Evolutionary conservation across 2,797 vertebrate species (phyloP), one percentile per base, ranked within the genome.

Genomic region (Anas bernieri): DNA sequence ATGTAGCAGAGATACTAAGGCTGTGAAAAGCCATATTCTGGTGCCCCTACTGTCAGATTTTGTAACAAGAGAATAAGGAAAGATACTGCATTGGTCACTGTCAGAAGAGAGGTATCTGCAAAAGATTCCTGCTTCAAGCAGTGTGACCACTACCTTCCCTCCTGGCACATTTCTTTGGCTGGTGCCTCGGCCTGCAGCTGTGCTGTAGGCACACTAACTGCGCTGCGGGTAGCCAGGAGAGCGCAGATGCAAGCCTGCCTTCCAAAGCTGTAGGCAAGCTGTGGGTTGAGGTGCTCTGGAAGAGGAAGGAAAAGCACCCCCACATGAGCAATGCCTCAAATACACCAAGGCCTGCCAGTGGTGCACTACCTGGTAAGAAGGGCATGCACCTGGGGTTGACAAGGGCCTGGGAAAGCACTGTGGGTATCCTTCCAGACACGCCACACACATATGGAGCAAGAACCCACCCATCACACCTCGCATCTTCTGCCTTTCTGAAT

Each of bases 231-330:
- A 41, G 55, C 12, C 8, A 30, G 46, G 20, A 48, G 20, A 55
- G 46, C 1, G 0, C 6, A 15, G 68, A 48, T 0, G 0, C 58
- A 41, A 70, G 43, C 35, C 63, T 52, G 69, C n/a, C 16, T 39
- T 20, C 54, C 54, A 46, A 30, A 68, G 69, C 62, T 62, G 55
- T 9, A 21, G 46, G 25, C 20, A 54, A 31, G 21, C 55, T 9
- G 21, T 4, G 33, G 39, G n/a, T 5, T 26, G 48, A 62, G 7
- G 30, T 17, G 33, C 59, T 72, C 59, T 26, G 45, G 59, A 46
- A 17, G 7, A 16, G n/a, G 55, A 28, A 52, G 14, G 28, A 41
- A 46, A 54, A 4, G 15, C n/a, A 52, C 16, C 28, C 59, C 18
- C 2, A 33, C 26, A 6, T 5, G 7, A 73, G 39, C n/a, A 22